phyloP scores from a whole-genome alignment of 2,113 vertebrate species.

The Lonchura striata region DNA sequence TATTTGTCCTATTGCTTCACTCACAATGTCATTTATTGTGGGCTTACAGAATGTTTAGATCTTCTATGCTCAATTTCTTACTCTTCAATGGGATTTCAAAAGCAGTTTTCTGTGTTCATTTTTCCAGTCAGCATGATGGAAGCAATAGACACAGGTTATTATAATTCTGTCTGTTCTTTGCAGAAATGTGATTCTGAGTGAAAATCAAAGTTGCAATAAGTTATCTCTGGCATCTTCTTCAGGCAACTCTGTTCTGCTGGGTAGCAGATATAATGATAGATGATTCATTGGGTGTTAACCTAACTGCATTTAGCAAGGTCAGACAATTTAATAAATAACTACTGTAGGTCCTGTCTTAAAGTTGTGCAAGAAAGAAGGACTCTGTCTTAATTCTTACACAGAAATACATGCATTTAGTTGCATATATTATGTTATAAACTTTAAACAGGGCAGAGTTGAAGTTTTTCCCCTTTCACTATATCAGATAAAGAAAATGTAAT shows the following conservation, averaged over 20 bases:
- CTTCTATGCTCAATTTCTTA: not conserved
- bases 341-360: not conserved
- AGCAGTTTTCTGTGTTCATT: not conserved
- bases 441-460: not conserved
- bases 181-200: not conserved
- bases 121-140: not conserved
- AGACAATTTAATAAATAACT: not conserved
- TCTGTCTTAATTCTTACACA: not conserved
- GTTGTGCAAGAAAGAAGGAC: not conserved
- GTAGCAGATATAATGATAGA: not conserved
- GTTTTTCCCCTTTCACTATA: rapidly evolving
- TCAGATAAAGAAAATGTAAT: not conserved
- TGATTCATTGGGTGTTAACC: not conserved
- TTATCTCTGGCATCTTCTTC: not conserved
- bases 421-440: not conserved
- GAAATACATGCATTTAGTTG: not conserved
- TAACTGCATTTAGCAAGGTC: not conserved
- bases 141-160: not conserved
- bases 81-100: not conserved
- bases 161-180: not conserved
- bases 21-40: not conserved
- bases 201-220: not conserved
- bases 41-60: not conserved
- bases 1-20: not conserved
- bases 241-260: not conserved